A percentile compares a stretch with the other conserved stretches of the same genome.
These are phyloP conservation scores for Myotis brandtii DNA, from an alignment of 2,113 vertebrate species.

Conservation along the genomic window DNA sequence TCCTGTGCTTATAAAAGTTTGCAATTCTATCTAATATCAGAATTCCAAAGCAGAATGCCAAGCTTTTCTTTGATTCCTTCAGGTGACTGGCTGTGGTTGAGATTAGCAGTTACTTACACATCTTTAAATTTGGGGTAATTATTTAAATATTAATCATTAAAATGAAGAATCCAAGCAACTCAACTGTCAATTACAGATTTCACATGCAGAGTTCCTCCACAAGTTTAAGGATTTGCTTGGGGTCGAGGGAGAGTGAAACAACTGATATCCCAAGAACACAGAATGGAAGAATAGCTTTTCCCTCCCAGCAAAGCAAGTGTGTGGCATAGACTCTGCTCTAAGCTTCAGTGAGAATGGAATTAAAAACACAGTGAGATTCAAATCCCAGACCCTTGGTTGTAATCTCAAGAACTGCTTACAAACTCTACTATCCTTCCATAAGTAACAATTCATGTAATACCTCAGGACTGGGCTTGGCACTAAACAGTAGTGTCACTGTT, in stretches of 20 bases:
- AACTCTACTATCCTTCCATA: conserved; percentile 10
- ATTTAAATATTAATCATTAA: neutral
- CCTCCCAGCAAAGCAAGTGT: conserved; percentile 41
- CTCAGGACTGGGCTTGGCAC: neutral
- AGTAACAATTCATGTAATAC: conserved; percentile 23
- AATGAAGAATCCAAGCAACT: conserved; percentile 16
- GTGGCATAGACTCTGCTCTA: conserved; percentile 17
- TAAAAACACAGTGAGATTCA: conserved; percentile 54
- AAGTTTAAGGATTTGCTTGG: conserved; percentile 9
- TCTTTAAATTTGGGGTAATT: neutral
- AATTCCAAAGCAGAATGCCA: conserved; percentile 3
- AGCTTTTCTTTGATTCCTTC: neutral
- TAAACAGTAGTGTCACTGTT: neutral
- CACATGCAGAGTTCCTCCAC: neutral
- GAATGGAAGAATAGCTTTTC: conserved; percentile 10
- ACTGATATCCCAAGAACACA: neutral
- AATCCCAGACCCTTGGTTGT: conserved; percentile 23
- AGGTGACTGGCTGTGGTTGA: neutral
- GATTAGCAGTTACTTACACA: neutral
- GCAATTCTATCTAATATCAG: neutral
- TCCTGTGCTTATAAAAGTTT: neutral
- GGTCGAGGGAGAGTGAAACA: neutral
- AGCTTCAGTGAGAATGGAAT: conserved; percentile 54
- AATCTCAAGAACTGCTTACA: conserved; percentile 28
- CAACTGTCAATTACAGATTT: neutral